Conservation (phyloP, 2,797 vertebrate species). For the Lepilemur ruficaudatus region DNA sequence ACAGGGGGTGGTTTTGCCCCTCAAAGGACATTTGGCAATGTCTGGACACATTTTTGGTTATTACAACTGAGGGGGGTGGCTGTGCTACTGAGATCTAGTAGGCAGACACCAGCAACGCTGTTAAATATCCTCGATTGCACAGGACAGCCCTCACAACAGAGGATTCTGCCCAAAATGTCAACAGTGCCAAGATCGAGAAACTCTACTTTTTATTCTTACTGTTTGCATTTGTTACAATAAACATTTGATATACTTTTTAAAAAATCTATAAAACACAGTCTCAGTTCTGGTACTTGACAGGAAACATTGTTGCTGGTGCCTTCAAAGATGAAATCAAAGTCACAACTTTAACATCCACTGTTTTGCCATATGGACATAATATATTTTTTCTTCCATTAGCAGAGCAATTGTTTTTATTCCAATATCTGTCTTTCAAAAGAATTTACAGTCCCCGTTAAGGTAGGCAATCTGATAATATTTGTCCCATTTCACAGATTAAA, state of each 20-base stretch:
- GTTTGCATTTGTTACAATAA: background rate
- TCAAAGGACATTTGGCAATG: background rate
- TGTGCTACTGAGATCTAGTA: background rate
- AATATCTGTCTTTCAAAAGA: background rate
- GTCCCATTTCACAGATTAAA: background rate
- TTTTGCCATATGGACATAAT: background rate
- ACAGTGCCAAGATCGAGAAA: background rate
- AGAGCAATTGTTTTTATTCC: background rate
- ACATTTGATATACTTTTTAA: background rate
- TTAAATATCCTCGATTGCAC: accelerated
- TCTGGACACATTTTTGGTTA: background rate
- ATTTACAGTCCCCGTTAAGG: background rate
- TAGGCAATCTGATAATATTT: background rate
- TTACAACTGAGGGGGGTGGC: accelerated
- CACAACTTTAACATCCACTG: background rate
- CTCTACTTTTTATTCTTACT: background rate
- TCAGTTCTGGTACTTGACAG: background rate
- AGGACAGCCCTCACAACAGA: background rate
- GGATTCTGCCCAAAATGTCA: background rate
- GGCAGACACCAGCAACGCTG: background rate
- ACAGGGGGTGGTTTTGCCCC: background rate
- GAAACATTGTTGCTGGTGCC: background rate
- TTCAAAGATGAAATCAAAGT: slow-evolving; percentile 6
- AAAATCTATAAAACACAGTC: background rate
- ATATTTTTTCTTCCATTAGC: background rate